Percentiles rank a stretch among this genome's conserved stretches.
Evolutionary conservation across 2,113 vertebrate species (phyloP).

Genomic region (Phaetusa simplex): DNA sequence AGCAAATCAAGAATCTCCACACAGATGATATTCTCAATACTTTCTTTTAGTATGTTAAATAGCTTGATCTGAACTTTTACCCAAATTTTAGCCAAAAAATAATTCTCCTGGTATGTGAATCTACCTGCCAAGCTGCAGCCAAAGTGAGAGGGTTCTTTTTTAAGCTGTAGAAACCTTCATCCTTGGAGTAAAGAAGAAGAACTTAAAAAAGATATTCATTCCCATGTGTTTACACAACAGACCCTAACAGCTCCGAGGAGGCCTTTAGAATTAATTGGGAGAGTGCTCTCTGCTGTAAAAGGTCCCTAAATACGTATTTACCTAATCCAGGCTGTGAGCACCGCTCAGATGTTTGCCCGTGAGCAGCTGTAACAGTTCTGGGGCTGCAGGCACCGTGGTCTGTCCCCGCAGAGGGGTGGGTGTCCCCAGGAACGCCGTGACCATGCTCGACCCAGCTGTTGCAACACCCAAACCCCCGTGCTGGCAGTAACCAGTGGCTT

Average conservation of each 20-base stretch:
- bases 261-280: slow-evolving; percentile 61
- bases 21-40: neutral
- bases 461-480: neutral
- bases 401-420: fast-evolving
- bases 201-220: slow-evolving; percentile 25
- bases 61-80: neutral
- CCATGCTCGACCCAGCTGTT: neutral
- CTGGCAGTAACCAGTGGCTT: neutral
- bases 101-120: slow-evolving; percentile 6
- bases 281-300: slow-evolving; percentile 67
- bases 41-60: neutral
- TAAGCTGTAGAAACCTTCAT: slow-evolving; percentile 35
- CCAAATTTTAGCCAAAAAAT: slow-evolving; percentile 11
- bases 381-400: fast-evolving
- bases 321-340: slow-evolving; percentile 52
- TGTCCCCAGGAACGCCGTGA: neutral
- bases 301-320: slow-evolving; percentile 66
- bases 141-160: neutral
- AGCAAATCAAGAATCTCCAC: neutral
- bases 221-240: slow-evolving; percentile 61
- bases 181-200: slow-evolving; percentile 50
- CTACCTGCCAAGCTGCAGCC: slow-evolving; percentile 35
- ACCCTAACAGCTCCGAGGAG: slow-evolving; percentile 60
- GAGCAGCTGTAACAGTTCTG: neutral
- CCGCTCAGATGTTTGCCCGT: neutral